phyloP scores from a whole-genome alignment of 2,797 vertebrate species.

The Pseudochirops cupreus region DNA sequence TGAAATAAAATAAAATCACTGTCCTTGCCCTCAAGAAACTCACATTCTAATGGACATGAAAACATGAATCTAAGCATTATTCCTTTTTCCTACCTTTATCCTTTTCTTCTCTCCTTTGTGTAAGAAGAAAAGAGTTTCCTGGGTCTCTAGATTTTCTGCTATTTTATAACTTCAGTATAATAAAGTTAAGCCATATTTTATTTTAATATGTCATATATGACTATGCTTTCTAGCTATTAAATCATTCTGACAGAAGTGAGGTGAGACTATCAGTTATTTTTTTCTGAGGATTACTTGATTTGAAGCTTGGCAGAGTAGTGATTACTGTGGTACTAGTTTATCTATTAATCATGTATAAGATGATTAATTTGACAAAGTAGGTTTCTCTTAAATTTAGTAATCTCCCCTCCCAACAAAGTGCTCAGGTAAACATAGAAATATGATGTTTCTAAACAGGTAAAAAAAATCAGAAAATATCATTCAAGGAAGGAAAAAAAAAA shows the following conservation, averaged over 20 bases:
- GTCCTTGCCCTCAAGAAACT: not conserved
- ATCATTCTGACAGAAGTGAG: not conserved
- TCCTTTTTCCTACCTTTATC: not conserved
- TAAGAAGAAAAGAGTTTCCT: not conserved
- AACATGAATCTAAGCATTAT: not conserved
- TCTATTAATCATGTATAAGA: slow-evolving; percentile 13
- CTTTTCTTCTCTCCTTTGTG: not conserved
- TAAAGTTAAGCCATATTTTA: not conserved
- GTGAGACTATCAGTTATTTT: not conserved
- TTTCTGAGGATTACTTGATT: slow-evolving; percentile 8
- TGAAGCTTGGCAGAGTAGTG: not conserved
- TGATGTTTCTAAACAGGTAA: not conserved
- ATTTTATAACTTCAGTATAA: not conserved
- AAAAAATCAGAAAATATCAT: not conserved
- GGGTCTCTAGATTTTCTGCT: not conserved
- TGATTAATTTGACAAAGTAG: slow-evolving; percentile 1
- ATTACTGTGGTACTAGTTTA: not conserved
- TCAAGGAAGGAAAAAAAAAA: not conserved
- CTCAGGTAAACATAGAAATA: slow-evolving; percentile 8
- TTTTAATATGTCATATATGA: not conserved
- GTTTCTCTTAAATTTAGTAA: slow-evolving; percentile 21
- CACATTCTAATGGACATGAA: not conserved
- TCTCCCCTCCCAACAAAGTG: not conserved
- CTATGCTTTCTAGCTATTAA: not conserved
- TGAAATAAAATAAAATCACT: not conserved